Evolutionary conservation across 2,113 vertebrate species (phyloP).

Genomic region (Cyanoliseus patagonus): DNA sequence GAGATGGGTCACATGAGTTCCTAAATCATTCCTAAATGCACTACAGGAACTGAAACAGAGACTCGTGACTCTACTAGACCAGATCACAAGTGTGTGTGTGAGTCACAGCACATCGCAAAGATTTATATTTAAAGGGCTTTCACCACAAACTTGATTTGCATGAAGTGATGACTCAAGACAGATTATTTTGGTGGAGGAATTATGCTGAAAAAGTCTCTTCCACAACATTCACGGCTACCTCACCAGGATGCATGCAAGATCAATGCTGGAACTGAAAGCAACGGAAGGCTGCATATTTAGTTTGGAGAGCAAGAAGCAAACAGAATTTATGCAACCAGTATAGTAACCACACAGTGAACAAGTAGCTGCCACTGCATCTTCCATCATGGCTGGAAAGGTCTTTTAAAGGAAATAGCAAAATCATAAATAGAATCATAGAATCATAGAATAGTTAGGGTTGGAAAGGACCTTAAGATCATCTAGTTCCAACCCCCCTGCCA

Average conservation of each 20-base stretch:
- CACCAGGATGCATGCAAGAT: not conserved
- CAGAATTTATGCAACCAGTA: not conserved
- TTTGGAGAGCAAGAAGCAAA: not conserved
- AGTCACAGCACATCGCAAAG: not conserved
- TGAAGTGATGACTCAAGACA: not conserved
- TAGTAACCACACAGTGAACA: not conserved
- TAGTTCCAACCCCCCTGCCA: no score
- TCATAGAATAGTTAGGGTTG: no score
- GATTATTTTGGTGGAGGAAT: not conserved
- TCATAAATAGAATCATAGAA: not conserved
- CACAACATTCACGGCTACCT: not conserved
- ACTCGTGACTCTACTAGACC: not conserved
- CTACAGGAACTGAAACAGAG: not conserved
- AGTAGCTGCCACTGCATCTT: not conserved
- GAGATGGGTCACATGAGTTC: not conserved
- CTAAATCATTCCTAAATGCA: not conserved
- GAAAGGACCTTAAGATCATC: no score
- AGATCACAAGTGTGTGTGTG: not conserved
- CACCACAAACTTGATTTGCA: not conserved
- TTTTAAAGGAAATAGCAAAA: not conserved
- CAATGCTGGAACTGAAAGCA: not conserved
- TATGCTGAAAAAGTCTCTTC: not conserved
- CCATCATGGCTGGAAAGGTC: not conserved
- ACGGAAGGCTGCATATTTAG: not conserved
- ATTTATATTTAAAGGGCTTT: not conserved